phyloP scores from a whole-genome alignment of 2,888 invertebrate genomes.

The Ophion costatus region DNA sequence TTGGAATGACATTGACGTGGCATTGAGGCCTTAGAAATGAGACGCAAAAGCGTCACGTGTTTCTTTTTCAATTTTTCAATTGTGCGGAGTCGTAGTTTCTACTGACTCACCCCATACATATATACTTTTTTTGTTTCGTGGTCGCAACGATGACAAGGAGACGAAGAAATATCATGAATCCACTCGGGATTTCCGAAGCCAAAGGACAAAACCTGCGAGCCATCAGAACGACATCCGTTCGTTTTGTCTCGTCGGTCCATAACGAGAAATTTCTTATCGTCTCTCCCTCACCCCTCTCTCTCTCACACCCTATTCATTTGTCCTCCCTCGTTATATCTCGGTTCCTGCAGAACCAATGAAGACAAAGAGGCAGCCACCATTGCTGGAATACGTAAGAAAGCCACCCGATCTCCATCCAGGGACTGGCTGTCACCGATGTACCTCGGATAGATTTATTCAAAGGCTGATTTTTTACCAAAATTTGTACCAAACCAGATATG shows the following conservation, averaged over 20 bases:
- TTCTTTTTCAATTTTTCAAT: no score
- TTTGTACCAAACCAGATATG: no score
- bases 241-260: slow-evolving; percentile 59
- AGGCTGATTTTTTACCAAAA: no score
- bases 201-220: slow-evolving; percentile 28
- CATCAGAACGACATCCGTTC: slow-evolving; percentile 60
- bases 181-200: slow-evolving; percentile 44
- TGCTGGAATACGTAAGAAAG: slow-evolving; percentile 4
- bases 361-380: neutral
- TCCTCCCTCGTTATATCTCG: neutral
- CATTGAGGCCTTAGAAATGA: no score
- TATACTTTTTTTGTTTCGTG: neutral
- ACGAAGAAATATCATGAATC: neutral
- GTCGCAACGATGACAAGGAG: slow-evolving; percentile 16
- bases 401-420: neutral
- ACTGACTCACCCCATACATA: neutral
- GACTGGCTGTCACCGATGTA: neutral
- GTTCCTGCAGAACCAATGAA: neutral
- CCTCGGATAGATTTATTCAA: neutral
- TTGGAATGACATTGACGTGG: no score
- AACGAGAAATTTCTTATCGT: slow-evolving; percentile 51
- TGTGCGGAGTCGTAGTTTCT: no score
- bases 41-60: no score
- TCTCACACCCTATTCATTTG: neutral
- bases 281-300: neutral